These are phyloP conservation scores for Passer montanus DNA, from an alignment of 2,113 vertebrate genomes.

Conservation along the genomic window DNA sequence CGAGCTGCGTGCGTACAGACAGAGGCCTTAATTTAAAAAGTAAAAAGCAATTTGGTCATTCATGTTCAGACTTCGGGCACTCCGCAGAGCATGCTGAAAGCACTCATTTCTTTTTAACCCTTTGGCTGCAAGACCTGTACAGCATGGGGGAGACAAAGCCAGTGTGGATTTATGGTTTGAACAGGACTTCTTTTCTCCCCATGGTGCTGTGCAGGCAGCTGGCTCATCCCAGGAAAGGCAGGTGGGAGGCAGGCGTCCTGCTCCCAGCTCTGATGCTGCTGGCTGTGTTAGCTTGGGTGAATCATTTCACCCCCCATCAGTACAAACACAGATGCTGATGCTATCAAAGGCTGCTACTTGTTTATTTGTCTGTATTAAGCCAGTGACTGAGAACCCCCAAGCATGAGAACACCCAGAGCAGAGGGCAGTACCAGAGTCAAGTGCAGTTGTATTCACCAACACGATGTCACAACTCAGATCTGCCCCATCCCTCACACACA, in stretches of 20 bases:
- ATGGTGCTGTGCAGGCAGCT: not conserved
- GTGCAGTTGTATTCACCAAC: not conserved
- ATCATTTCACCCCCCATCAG: not conserved
- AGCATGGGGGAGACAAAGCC: not conserved
- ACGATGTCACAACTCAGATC: rapidly evolving
- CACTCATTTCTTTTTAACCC: conserved; percentile 43
- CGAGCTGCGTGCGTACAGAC: not conserved
- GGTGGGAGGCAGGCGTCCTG: not conserved
- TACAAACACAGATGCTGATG: conserved; percentile 16
- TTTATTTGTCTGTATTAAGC: not conserved
- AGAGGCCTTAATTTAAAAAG: conserved; percentile 58
- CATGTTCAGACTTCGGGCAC: conserved; percentile 34
- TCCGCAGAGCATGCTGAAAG: not conserved
- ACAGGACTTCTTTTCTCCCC: not conserved
- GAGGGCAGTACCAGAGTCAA: not conserved
- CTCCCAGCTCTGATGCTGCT: not conserved
- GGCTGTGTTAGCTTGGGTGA: not conserved
- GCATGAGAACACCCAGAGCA: not conserved
- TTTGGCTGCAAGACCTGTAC: not conserved
- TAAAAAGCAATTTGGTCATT: conserved; percentile 66
- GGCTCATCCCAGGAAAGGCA: not conserved
- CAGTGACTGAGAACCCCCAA: not conserved
- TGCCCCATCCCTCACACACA: not conserved
- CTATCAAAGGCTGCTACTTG: not conserved
- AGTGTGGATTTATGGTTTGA: not conserved